phyloP scores from a whole-genome alignment of 2,888 invertebrate species.

The Rutpela maculata region DNA sequence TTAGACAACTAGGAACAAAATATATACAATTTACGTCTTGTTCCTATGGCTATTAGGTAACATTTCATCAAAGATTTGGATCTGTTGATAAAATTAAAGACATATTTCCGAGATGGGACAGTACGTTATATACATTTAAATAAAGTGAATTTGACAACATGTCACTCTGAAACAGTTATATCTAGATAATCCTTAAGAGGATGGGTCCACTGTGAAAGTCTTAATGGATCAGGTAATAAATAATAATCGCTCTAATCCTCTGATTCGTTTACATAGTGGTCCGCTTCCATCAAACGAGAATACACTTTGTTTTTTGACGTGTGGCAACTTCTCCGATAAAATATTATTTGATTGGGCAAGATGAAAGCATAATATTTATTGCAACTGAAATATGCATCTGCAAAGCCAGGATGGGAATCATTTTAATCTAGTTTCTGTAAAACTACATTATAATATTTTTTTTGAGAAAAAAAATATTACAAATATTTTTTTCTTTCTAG shows the following conservation, averaged over 20 bases:
- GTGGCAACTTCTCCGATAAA: too few relatives aligned
- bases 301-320: too few relatives aligned
- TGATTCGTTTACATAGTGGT: slow-evolving; percentile 22
- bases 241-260: slow-evolving; percentile 46
- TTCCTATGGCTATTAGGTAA: slow-evolving; percentile 3
- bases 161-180: slow-evolving; percentile 53
- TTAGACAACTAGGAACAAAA: too few relatives aligned
- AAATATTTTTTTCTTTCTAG: too few relatives aligned
- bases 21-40: background rate
- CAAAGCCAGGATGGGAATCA: too few relatives aligned
- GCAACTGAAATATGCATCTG: too few relatives aligned
- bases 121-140: slow-evolving; percentile 52
- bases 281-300: background rate
- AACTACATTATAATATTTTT: too few relatives aligned
- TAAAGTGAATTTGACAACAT: slow-evolving; percentile 55
- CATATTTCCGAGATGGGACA: slow-evolving; percentile 50
- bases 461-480: too few relatives aligned
- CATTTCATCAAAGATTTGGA: slow-evolving; percentile 46
- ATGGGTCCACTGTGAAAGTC: slow-evolving; percentile 44
- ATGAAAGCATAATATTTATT: too few relatives aligned
- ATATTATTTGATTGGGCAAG: too few relatives aligned
- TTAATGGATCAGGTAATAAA: slow-evolving; percentile 44
- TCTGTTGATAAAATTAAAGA: slow-evolving; percentile 47
- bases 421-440: too few relatives aligned
- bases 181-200: slow-evolving; percentile 55